Conservation (phyloP, 2,888 invertebrate genomes). For the Diarsia brunnea region DNA sequence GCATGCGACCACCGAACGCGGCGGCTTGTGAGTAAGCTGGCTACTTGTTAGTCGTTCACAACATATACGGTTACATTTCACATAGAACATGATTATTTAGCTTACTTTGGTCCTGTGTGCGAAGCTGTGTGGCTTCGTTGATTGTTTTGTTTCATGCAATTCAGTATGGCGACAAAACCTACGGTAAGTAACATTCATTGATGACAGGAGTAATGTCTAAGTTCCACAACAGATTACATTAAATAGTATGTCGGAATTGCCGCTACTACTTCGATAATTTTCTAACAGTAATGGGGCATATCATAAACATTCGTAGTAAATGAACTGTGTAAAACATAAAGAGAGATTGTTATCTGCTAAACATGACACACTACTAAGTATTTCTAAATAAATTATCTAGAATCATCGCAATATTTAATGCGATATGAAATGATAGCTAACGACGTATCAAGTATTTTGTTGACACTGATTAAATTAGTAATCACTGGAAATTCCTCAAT, state of each 20-base stretch:
- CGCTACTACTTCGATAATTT: conserved; percentile 9
- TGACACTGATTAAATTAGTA: conserved; percentile 41
- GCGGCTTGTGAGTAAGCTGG: conserved; percentile 86
- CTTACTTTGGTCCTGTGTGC: conserved; percentile 81
- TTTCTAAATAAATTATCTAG: conserved; percentile 41
- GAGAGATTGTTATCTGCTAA: conserved; percentile 16
- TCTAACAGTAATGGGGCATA: conserved; percentile 1
- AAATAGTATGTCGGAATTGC: conserved; percentile 10
- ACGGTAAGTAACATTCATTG: conserved; percentile 48
- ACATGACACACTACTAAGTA: conserved; percentile 17
- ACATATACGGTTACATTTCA: conserved; percentile 74
- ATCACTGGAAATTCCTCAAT: conserved; percentile 26
- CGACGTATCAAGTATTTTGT: conserved; percentile 40
- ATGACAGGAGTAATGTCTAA: conserved; percentile 41
- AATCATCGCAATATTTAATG: conserved; percentile 39
- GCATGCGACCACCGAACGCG: conserved; percentile 83
- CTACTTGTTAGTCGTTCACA: conserved; percentile 85
- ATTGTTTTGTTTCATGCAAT: conserved; percentile 62
- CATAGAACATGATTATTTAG: conserved; percentile 73
- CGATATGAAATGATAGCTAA: conserved; percentile 42
- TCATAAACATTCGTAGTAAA: conserved; percentile 16
- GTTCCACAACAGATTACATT: conserved; percentile 22
- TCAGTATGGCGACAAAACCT: conserved; percentile 48
- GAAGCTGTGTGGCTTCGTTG: conserved; percentile 69
- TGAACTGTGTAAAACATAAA: conserved; percentile 25